A percentile compares a stretch with the other conserved stretches of the same genome.
phyloP scores from a whole-genome alignment of 2,797 vertebrate species.

The Enteromius anoplus region DNA sequence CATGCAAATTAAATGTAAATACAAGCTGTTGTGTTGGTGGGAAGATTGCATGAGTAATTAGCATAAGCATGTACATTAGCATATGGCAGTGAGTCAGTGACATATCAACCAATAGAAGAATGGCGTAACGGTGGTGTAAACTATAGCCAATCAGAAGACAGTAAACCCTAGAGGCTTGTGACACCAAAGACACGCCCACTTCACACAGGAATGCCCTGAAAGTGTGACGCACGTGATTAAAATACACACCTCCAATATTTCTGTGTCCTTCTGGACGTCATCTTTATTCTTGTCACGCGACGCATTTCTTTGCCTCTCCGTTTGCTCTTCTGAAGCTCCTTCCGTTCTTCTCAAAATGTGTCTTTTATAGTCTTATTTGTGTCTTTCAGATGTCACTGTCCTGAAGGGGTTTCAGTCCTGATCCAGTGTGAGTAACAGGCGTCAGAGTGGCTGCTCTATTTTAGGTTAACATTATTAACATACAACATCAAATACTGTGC shows the following conservation, averaged over 20 bases:
- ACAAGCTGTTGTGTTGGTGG: slow-evolving; percentile 28
- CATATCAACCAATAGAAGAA: slow-evolving; percentile 16
- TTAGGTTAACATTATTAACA: neutral
- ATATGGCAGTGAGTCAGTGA: slow-evolving; percentile 48
- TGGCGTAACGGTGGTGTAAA: neutral
- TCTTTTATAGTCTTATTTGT: slow-evolving; percentile 12
- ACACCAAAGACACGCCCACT: slow-evolving; percentile 5
- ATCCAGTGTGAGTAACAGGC: neutral
- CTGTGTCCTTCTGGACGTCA: neutral
- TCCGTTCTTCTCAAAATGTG: neutral
- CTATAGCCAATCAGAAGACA: slow-evolving; percentile 24
- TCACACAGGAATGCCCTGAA: neutral
- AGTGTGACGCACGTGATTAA: slow-evolving; percentile 20
- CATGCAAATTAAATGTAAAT: slow-evolving; percentile 55
- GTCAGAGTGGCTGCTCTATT: neutral
- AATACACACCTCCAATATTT: slow-evolving; percentile 1
- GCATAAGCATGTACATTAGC: slow-evolving; percentile 51
- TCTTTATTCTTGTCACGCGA: neutral
- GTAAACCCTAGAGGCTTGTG: neutral
- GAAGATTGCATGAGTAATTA: slow-evolving; percentile 45
- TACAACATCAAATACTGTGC: neutral
- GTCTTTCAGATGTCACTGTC: neutral
- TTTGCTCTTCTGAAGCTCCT: neutral
- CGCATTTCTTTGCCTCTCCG: neutral
- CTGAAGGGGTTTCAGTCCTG: neutral